phyloP scores from a whole-genome alignment of 2,888 invertebrate species.

The Boloria selene region DNA sequence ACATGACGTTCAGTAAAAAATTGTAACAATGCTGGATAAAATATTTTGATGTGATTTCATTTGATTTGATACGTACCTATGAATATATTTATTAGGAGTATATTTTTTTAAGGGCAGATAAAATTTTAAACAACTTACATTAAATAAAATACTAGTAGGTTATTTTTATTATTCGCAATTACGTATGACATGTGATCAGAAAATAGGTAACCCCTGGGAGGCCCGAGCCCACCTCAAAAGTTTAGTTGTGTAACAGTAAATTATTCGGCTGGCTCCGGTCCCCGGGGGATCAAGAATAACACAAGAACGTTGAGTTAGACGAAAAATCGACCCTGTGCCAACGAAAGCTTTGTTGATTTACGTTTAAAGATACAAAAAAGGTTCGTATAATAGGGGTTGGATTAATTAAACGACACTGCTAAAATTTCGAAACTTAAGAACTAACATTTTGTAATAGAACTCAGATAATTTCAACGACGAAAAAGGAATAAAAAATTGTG shows the following conservation, averaged over 20 bases:
- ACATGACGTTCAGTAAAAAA: too few relatives aligned
- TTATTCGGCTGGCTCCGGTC: constrained; percentile 58
- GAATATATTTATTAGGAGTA: too few relatives aligned
- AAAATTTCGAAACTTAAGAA: neutral
- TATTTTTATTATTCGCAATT: constrained; percentile 16
- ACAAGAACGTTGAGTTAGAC: constrained; percentile 55
- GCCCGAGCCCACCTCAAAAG: constrained; percentile 62
- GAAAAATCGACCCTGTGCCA: constrained; percentile 56
- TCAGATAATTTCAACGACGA: neutral
- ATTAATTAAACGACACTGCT: constrained; percentile 27
- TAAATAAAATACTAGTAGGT: neutral
- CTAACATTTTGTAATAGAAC: neutral
- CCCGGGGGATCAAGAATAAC: constrained; percentile 63
- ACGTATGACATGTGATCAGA: constrained; percentile 29
- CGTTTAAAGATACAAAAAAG: constrained; percentile 33
- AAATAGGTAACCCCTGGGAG: constrained; percentile 48
- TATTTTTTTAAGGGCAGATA: too few relatives aligned
- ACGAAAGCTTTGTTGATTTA: constrained; percentile 33
- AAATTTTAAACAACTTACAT: neutral
- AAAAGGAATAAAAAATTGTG: neutral
- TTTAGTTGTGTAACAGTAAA: constrained; percentile 68
- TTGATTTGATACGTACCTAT: too few relatives aligned
- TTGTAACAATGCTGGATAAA: too few relatives aligned
- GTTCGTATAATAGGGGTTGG: constrained; percentile 12
- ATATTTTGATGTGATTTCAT: too few relatives aligned